Conservation (phyloP, 2,797 vertebrate genomes). For the Cirrhinus mrigala region DNA sequence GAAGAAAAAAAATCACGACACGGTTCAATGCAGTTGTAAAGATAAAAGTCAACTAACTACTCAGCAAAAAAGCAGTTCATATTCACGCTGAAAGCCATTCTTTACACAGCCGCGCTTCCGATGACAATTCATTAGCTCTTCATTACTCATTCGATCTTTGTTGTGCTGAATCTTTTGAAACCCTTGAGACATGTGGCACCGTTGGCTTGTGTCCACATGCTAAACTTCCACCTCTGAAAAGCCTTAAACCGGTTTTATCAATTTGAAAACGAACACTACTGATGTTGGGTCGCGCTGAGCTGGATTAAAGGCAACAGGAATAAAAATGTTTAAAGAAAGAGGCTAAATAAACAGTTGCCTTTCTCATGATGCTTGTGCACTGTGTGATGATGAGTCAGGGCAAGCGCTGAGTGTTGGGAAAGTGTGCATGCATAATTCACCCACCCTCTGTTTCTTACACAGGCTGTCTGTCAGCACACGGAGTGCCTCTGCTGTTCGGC, state of each 20-base stretch:
- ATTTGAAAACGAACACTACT: slow-evolving; percentile 50
- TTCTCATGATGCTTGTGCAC: slow-evolving; percentile 75
- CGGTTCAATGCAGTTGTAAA: slow-evolving; percentile 16
- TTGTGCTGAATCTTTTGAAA: slow-evolving; percentile 41
- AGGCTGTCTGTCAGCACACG: slow-evolving; percentile 75
- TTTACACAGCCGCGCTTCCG: slow-evolving; percentile 24
- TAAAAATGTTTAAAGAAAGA: slow-evolving; percentile 76
- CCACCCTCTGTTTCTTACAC: slow-evolving; percentile 72
- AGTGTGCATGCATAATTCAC: slow-evolving; percentile 72
- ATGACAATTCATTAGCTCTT: slow-evolving; percentile 39
- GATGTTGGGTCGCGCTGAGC: slow-evolving; percentile 50
- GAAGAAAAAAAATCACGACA: not conserved
- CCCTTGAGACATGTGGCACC: not conserved
- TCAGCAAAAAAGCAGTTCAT: slow-evolving; percentile 5
- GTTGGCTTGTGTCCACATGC: slow-evolving; percentile 37
- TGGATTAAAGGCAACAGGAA: slow-evolving; percentile 72
- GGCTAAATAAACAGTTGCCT: slow-evolving; percentile 74
- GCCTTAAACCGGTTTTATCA: slow-evolving; percentile 23
- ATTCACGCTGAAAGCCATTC: slow-evolving; percentile 28
- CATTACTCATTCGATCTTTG: slow-evolving; percentile 17
- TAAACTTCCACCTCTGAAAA: slow-evolving; percentile 34
- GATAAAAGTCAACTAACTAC: slow-evolving; percentile 28
- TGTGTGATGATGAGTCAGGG: slow-evolving; percentile 77
- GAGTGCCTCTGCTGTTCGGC: slow-evolving; percentile 32
- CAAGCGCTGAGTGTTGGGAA: slow-evolving; percentile 68